Evolutionary conservation across 2,797 vertebrate species (phyloP), one percentile per base, ranked within the genome.

Genomic region (Furcifer pardalis): DNA sequence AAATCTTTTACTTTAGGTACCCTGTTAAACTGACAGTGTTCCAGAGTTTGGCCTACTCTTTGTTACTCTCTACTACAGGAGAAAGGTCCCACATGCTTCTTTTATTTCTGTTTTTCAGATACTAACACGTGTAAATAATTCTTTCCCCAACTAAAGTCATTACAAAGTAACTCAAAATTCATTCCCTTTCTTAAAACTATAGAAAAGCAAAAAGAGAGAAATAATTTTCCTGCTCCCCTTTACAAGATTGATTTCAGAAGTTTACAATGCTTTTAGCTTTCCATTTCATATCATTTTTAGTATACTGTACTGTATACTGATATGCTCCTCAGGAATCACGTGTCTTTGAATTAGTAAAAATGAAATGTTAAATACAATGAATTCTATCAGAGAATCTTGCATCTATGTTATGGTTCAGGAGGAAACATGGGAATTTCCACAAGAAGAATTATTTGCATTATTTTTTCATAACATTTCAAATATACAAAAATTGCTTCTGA

Each of bases 1-100:
- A 42, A 69, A 66, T 9, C 52, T 74, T 56, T 37, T 59, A 32
- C 19, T 25, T 84, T 17, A 59, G 71, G 23, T 44, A 75, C 44
- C 59, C 2, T 44, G 21, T n/a, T 83, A 63, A 73, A 46, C 44
- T 44, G 40, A 60, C 21, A 60, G 27, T 76, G 46, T 32, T 40
- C 32, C 44, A 62, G 25, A 60, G 25, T 73, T 73, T 72, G 44
- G 42, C 77, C 83, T 75, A 81, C 52, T 10, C 71, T n/a, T 46
- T 77, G 84, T 84, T 82, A 56, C 52, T 56, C 76, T 59, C 71
- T 68, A 2, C 83, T 84, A 69, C n/a, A 75, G 46, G 7, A 7
- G 25, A 77, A 79, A 49, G 7, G 42, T 79, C 76, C 81, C 19
- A 32, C 78, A 71, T n/a, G 32, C 81, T 73, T 62, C 69, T 62